Percentiles rank a stretch among this genome's conserved stretches.
Evolutionary conservation across 1,140 invertebrate species (phyloP).

Genomic region (Teleogryllus occipitalis): DNA sequence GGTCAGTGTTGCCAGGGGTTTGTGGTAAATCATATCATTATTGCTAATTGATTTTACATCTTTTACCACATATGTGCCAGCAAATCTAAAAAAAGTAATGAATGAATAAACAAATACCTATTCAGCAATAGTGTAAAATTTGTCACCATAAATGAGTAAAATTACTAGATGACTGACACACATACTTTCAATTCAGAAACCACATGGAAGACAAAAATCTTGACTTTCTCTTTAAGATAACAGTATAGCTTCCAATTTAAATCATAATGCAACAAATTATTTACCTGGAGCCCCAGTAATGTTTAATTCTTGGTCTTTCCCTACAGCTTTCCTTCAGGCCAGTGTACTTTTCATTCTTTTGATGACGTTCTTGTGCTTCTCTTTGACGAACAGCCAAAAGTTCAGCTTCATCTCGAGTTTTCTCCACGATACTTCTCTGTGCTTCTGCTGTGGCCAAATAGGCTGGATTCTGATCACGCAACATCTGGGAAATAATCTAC

Average conservation of each 20-base stretch:
- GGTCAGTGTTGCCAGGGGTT: slow-evolving; percentile 66
- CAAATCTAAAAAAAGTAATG: slow-evolving; percentile 63
- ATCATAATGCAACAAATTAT: slow-evolving; percentile 7
- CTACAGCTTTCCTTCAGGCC: slow-evolving; percentile 45
- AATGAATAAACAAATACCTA: slow-evolving; percentile 26
- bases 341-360: slow-evolving; percentile 56
- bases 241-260: no score
- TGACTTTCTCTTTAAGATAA: no score
- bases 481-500: slow-evolving; percentile 64
- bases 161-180: no score
- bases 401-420: slow-evolving; percentile 72
- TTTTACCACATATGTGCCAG: slow-evolving; percentile 83
- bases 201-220: no score
- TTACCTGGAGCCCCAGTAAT: background rate
- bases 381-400: slow-evolving; percentile 55
- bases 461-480: slow-evolving; percentile 76
- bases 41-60: slow-evolving; percentile 93
- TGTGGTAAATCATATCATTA: slow-evolving; percentile 79
- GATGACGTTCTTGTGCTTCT: slow-evolving; percentile 50
- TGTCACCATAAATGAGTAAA: background rate
- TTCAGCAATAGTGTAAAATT: background rate
- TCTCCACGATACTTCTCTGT: slow-evolving; percentile 65
- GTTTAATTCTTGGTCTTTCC: background rate
- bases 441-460: slow-evolving; percentile 69
- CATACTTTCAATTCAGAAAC: no score